Base-by-base conservation (phyloP, 1,140 invertebrate genomes). In the Achatina immaculata region DNA sequence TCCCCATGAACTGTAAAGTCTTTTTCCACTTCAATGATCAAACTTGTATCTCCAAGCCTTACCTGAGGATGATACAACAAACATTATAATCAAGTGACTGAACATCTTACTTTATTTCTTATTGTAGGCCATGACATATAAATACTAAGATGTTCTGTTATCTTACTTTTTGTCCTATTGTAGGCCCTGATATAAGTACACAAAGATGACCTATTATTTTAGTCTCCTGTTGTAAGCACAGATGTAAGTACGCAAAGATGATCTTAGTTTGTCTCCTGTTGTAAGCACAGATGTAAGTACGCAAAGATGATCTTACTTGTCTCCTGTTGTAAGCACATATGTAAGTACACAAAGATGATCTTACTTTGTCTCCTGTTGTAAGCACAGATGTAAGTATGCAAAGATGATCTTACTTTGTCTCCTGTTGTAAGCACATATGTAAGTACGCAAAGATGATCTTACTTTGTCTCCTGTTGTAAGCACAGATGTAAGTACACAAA, bases 1-100 rank as follows among this genome's bases (percentile, higher is more conserved):
- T 92, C 91, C 31, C 91, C 91, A 82, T 91, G 91, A 14, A 86
- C 82, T 34, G 89, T 88, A 66, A 84, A 87, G 81, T 92, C 91
- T 78, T 85, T 87, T 83, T 91, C 90, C 16, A 92, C 88, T 85
- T 91, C 89, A 38, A 92, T 83, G 0, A 91, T 55, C 40, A 92
- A 80, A 65, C 83, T 86, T 0, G 88, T 92, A 78, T 92, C 91
- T 6, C 89, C 91, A 0, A 92, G 83, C 9, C 88, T 84, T 6
- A 91, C 45, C 89, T 90, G 74, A 21, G 80, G 76, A 74, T n/a
- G 66, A 69, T 28, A 42, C 21, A 68, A 42, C 36, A 78, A 28
- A 40, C n/a, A 73, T 24, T n/a, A 65, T 11, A 45, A 45, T 45
- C 19, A 45, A 9, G 19, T 7, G 7, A 45, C 19, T 45, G 43